Evolutionary conservation across 1,140 invertebrate species (phyloP).

Genomic region (Solenopsis invicta): DNA sequence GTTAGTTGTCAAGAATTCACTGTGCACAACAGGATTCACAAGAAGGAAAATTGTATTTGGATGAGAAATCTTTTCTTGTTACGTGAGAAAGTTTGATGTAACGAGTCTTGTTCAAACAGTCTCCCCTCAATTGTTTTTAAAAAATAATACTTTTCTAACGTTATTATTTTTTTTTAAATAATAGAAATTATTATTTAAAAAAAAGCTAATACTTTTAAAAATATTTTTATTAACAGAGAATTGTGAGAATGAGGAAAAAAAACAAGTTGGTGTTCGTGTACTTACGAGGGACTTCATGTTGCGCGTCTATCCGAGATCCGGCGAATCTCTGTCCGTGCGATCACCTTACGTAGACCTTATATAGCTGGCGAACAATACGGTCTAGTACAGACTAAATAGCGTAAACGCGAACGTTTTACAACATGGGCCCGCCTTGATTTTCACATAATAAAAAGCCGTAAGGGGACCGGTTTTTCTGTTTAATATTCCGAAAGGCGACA

Average conservation of each 20-base stretch:
- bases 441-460: slow-evolving; percentile 64
- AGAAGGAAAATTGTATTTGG: neutral
- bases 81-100: neutral
- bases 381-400: slow-evolving; percentile 57
- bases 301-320: slow-evolving; percentile 69
- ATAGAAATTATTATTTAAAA: neutral
- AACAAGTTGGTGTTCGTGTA: slow-evolving; percentile 51
- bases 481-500: slow-evolving; percentile 20
- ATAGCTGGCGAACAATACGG: slow-evolving; percentile 80
- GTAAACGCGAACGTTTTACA: slow-evolving; percentile 45
- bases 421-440: slow-evolving; percentile 67
- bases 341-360: slow-evolving; percentile 77
- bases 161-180: neutral
- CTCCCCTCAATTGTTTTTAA: neutral
- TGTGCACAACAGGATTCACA: neutral
- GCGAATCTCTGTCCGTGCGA: slow-evolving; percentile 77
- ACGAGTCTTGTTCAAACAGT: no score
- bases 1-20: neutral
- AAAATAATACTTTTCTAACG: neutral
- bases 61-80: neutral
- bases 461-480: slow-evolving; percentile 57
- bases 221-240: slow-evolving; percentile 1
- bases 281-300: slow-evolving; percentile 83
- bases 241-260: neutral
- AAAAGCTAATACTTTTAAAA: neutral